These are phyloP conservation scores for Ischnura elegans DNA, from an alignment of 2,888 invertebrate species.

Conservation along the genomic window DNA sequence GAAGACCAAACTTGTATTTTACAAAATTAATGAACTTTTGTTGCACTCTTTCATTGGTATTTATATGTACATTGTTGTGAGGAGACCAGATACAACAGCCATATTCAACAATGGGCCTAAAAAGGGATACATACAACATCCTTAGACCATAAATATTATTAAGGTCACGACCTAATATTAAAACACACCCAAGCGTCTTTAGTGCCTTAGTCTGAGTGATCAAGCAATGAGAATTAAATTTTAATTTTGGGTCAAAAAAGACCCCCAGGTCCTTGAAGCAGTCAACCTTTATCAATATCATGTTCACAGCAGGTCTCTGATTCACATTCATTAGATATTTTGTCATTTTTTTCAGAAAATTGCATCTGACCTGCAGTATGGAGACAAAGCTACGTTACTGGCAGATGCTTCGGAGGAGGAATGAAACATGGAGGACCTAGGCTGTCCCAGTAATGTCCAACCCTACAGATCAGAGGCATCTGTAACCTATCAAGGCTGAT, in stretches of 20 bases:
- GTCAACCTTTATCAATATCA: not conserved
- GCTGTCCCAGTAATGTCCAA: conserved; percentile 60
- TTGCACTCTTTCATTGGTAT: not conserved
- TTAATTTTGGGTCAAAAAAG: not conserved
- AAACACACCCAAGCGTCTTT: not conserved
- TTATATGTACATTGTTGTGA: not conserved
- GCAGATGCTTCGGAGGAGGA: conserved; percentile 63
- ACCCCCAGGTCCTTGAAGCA: not conserved
- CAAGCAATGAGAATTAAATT: not conserved
- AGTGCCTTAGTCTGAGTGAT: not conserved
- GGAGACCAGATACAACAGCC: not conserved
- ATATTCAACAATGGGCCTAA: not conserved
- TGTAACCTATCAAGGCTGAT: conserved; percentile 61
- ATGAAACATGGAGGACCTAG: conserved; percentile 63
- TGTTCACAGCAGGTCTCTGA: not conserved
- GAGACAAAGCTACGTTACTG: conserved; percentile 59
- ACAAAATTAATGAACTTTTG: not conserved
- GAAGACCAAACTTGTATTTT: no score
- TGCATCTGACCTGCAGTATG: conserved; percentile 66
- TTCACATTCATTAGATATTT: not conserved
- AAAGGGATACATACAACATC: not conserved
- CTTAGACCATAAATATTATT: not conserved
- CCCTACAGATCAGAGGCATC: conserved; percentile 56
- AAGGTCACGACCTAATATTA: not conserved
- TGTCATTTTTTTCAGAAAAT: conserved; percentile 34